Evolutionary conservation across 1,140 invertebrate genomes (phyloP), one percentile per base, ranked within the genome.

Genomic region (Ctenoplectra terminalis): DNA sequence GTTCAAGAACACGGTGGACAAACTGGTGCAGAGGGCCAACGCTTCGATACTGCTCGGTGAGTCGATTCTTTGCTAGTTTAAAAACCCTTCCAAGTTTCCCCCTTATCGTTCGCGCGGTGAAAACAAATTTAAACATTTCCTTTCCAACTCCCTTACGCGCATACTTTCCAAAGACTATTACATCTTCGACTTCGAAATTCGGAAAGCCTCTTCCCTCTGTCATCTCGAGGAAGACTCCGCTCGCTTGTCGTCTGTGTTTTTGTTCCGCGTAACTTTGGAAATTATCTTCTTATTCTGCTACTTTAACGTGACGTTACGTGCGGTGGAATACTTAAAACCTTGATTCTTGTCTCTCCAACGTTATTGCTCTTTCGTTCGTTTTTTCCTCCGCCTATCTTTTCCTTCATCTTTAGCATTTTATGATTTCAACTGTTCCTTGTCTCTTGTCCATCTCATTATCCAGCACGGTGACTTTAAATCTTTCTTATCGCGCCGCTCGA

Each of bases 1-100:
- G 94, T 99, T 99, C 94, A 99, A 99, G 98, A 99, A 98, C 93
- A 99, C 98, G 63, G 98, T 99, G 63, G 99, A 99, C 94, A 99
- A 99, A 94, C 95, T 99, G 90, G 97, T 99, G 78, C 98, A 99
- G 94, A 97, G 98, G 90, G 98, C 98, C 37, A 99, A 99, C 93
- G 97, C 98, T 34, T 98, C 98, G 11, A 95, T 99, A 82, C 95
- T 99, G 63, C 97, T 99, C 64, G 98, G 93, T 94, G 81, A 89
- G 88, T 84, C 58, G 20, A 81, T 17, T 31, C 7, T 37, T 37
- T 26, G 23, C 15, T n/a, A 15, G 34, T 29, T 43, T 54, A 26
- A 54, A 29, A 69, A 13, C 58, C 58, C 26, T 31, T 9, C 23
- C 23, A 56, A 23, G n/a, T 56, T 29, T 26, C 20, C n/a, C 34